Evolutionary conservation across 1,140 invertebrate genomes (phyloP).

Genomic region (Drosophila gunungcola): DNA sequence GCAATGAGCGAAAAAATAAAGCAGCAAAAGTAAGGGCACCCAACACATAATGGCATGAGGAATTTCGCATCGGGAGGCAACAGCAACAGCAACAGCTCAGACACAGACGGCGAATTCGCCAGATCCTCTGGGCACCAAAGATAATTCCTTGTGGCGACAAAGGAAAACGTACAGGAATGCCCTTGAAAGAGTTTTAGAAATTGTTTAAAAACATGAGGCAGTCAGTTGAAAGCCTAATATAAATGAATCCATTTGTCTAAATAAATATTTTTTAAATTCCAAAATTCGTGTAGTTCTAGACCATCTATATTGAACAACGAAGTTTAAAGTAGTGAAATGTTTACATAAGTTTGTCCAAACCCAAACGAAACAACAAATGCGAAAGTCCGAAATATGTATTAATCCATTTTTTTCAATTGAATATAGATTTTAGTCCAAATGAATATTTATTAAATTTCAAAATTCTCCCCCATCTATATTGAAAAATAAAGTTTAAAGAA

Average conservation of each 20-base stretch:
- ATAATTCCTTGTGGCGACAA: conserved; percentile 47
- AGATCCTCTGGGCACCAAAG: conserved; percentile 34
- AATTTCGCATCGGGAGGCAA: conserved; percentile 31
- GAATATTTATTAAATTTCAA: no score
- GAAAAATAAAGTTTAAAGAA: no score
- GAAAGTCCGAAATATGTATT: conserved; percentile 2
- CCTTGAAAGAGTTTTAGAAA: conserved; percentile 12
- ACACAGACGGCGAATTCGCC: conserved; percentile 29
- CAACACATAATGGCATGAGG: conserved; percentile 22
- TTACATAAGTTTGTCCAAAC: background rate
- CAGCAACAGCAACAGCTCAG: background rate
- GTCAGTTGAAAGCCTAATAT: no score
- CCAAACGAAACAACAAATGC: background rate
- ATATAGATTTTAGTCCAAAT: no score
- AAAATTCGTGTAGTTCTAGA: no score
- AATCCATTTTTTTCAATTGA: no score
- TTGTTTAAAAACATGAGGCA: background rate
- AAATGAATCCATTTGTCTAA: no score
- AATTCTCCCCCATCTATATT: no score
- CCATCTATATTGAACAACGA: no score
- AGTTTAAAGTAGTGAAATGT: no score
- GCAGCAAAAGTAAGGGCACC: conserved; percentile 10
- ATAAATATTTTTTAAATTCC: no score
- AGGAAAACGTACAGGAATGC: conserved; percentile 1
- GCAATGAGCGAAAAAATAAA: conserved; percentile 31